Percentiles rank a stretch among this genome's conserved stretches.
Evolutionary conservation across 2,797 vertebrate genomes (phyloP).

Genomic region (Poecilia wingei): DNA sequence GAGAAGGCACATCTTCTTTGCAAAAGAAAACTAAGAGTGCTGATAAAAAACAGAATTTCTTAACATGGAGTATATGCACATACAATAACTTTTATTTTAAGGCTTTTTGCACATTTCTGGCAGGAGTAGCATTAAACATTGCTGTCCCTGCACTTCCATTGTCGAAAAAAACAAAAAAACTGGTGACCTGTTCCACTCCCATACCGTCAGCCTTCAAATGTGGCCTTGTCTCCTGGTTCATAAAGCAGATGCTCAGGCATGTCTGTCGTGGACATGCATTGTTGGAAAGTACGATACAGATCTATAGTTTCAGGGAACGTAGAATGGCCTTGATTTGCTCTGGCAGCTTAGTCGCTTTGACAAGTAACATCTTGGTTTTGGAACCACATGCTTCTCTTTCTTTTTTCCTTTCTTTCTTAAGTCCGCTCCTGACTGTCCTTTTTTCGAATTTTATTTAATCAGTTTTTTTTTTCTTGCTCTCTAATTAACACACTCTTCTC

Average conservation of each 20-base stretch:
- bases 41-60: neutral
- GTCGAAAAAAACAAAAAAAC: too few relatives aligned
- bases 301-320: neutral
- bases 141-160: neutral
- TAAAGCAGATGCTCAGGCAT: neutral
- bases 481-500: constrained; percentile 42
- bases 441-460: neutral
- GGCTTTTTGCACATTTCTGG: neutral
- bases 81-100: neutral
- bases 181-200: neutral
- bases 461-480: constrained; percentile 9
- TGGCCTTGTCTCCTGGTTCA: neutral
- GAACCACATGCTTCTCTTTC: neutral
- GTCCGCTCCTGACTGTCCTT: neutral
- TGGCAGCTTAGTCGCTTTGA: neutral
- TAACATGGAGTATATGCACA: neutral
- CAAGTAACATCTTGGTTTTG: neutral
- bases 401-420: neutral
- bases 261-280: neutral
- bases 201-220: neutral
- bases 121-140: neutral
- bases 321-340: constrained; percentile 9
- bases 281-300: neutral
- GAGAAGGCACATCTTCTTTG: neutral
- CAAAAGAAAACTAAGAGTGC: neutral